Percentiles rank a stretch among this genome's conserved stretches.
These are phyloP conservation scores for Branchellion lobata DNA, from an alignment of 2,888 invertebrate genomes.

Conservation along the genomic window DNA sequence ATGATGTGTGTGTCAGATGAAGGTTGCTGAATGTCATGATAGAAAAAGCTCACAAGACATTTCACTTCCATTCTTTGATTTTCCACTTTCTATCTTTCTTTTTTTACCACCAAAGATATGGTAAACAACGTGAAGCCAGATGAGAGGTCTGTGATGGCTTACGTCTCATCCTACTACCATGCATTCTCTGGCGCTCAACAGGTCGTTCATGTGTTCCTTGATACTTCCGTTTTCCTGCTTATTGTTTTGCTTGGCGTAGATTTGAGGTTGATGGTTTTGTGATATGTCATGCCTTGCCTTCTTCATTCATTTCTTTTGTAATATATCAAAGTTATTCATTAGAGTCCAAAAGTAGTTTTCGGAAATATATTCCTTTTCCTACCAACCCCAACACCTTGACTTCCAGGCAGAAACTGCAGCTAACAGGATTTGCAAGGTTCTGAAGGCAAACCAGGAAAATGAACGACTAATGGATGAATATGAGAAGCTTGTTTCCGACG, in stretches of 20 bases:
- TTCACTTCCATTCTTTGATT: not conserved
- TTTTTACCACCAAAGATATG: constrained; percentile 80
- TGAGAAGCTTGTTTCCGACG: constrained; percentile 96
- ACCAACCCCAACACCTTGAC: not conserved
- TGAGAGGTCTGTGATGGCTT: constrained; percentile 99
- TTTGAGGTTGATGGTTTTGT: not conserved
- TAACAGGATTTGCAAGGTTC: constrained; percentile 98
- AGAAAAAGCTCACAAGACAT: not conserved
- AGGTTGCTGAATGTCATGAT: not conserved
- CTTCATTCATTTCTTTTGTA: not conserved
- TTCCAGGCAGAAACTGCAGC: constrained; percentile 98
- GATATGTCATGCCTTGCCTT: not conserved
- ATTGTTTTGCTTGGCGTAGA: not conserved
- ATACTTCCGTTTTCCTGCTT: not conserved
- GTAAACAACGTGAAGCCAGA: constrained; percentile 99
- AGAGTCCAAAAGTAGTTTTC: not conserved
- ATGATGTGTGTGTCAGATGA: not conserved
- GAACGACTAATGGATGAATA: constrained; percentile 99
- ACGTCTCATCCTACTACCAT: constrained; percentile 99
- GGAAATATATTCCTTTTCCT: not conserved
- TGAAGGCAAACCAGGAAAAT: constrained; percentile 99
- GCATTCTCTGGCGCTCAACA: constrained; percentile 99
- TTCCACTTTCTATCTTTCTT: no score
- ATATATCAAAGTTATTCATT: not conserved
- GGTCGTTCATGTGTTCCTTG: constrained; percentile 71